These are phyloP conservation scores for Cygnus atratus DNA, from an alignment of 2,113 vertebrate genomes.

Conservation along the genomic window DNA sequence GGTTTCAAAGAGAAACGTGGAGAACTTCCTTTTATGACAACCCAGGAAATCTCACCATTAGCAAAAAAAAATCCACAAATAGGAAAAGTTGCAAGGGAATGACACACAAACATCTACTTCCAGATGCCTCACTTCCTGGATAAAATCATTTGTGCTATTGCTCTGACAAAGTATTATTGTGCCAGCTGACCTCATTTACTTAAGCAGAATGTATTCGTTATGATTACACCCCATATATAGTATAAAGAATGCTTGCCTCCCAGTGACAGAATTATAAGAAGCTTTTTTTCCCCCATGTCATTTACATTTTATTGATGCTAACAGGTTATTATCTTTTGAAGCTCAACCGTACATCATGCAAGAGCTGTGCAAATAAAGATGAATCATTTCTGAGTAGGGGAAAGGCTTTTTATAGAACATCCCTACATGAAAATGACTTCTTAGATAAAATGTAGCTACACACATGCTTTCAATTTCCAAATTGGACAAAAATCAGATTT, in stretches of 20 bases:
- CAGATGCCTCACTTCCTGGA: neutral
- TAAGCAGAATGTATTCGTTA: neutral
- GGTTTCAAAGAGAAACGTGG: neutral
- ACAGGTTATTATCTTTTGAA: constrained; percentile 23
- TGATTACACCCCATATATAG: neutral
- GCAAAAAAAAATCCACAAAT: neutral
- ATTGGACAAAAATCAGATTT: constrained; percentile 3
- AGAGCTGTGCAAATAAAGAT: constrained; percentile 26
- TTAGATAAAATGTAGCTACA: neutral
- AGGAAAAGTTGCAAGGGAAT: neutral
- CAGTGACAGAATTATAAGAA: neutral
- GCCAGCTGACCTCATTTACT: neutral
- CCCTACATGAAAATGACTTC: neutral
- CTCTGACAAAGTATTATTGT: neutral
- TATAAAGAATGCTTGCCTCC: neutral
- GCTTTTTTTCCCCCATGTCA: neutral
- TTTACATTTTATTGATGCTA: constrained; percentile 18
- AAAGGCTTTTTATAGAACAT: neutral
- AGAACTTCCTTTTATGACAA: neutral
- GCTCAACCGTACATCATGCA: neutral
- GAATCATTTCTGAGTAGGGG: neutral
- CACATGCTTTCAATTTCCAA: neutral
- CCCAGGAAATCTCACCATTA: neutral
- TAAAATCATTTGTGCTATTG: neutral
- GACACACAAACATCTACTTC: neutral